Percentiles rank a stretch among this genome's conserved stretches.
phyloP scores from a whole-genome alignment of 2,888 invertebrate species.

The Venusia cambrica region DNA sequence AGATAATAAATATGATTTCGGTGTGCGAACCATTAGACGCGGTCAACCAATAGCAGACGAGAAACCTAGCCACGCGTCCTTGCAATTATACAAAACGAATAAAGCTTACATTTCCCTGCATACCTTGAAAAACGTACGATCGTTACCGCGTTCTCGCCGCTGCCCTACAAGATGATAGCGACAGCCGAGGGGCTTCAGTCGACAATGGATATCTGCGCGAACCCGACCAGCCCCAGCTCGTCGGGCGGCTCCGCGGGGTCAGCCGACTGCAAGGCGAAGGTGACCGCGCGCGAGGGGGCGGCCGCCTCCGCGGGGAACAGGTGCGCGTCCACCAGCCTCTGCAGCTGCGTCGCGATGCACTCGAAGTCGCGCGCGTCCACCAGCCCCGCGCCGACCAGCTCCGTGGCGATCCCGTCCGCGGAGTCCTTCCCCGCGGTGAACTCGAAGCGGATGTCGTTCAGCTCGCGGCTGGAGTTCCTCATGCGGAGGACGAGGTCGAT shows the following conservation, averaged over 20 bases:
- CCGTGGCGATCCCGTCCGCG: slow-evolving; percentile 97
- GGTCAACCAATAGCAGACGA: too few relatives aligned
- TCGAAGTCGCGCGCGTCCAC: slow-evolving; percentile 95
- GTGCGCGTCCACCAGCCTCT: slow-evolving; percentile 89
- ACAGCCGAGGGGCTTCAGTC: slow-evolving; percentile 79
- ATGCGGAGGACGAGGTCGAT: slow-evolving; percentile 94
- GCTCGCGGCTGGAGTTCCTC: slow-evolving; percentile 94
- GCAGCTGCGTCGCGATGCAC: slow-evolving; percentile 96
- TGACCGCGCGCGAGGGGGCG: slow-evolving; percentile 84
- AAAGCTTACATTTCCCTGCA: too few relatives aligned
- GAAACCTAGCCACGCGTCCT: too few relatives aligned
- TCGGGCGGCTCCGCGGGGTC: slow-evolving; percentile 88
- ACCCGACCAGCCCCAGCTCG: slow-evolving; percentile 97
- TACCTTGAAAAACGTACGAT: too few relatives aligned
- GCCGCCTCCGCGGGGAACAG: slow-evolving; percentile 70
- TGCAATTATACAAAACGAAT: too few relatives aligned
- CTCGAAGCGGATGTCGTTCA: slow-evolving; percentile 99
- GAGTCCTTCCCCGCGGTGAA: slow-evolving; percentile 96
- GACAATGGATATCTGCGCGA: slow-evolving; percentile 97
- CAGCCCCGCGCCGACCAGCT: slow-evolving; percentile 97
- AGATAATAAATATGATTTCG: too few relatives aligned
- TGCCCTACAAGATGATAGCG: too few relatives aligned
- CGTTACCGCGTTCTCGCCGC: too few relatives aligned
- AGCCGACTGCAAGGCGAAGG: slow-evolving; percentile 89
- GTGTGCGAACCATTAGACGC: too few relatives aligned